These are phyloP conservation scores for Idaea biselata DNA, from an alignment of 2,888 invertebrate species.

Conservation along the genomic window DNA sequence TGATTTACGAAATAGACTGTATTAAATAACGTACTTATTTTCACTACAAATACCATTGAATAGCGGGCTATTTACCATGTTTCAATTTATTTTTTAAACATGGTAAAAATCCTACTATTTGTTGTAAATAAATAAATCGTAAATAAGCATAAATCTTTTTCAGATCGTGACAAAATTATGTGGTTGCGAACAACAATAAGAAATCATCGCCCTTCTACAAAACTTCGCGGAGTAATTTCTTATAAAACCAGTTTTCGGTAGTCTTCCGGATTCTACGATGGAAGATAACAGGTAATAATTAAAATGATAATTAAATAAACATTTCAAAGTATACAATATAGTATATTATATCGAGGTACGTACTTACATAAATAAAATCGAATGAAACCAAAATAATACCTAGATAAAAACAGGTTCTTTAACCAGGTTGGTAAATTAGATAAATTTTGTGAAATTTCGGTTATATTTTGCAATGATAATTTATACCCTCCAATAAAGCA, in stretches of 20 bases:
- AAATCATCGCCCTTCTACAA: constrained; percentile 35
- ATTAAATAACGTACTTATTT: too few relatives aligned
- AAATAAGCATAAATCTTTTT: constrained; percentile 22
- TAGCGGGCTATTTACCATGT: too few relatives aligned
- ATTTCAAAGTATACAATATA: neutral
- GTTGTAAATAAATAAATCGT: neutral
- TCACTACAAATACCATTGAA: too few relatives aligned
- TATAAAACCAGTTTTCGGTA: constrained; percentile 55
- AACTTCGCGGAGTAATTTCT: constrained; percentile 36
- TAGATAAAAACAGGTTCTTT: neutral
- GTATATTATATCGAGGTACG: constrained; percentile 3
- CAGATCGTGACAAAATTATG: constrained; percentile 50
- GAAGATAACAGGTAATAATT: constrained; percentile 56
- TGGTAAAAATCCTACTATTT: too few relatives aligned
- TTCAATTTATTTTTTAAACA: too few relatives aligned
- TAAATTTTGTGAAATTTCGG: neutral
- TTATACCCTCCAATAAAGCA: neutral
- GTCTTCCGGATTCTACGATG: constrained; percentile 50
- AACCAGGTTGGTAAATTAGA: neutral
- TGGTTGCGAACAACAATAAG: constrained; percentile 41
- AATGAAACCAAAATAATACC: neutral
- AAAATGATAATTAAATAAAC: too few relatives aligned
- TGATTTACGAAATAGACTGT: too few relatives aligned
- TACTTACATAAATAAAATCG: constrained; percentile 10
- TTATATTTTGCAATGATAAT: neutral